These are phyloP conservation scores for Eucriotettix oculatus DNA, from an alignment of 2,888 invertebrate genomes.

Conservation along the genomic window DNA sequence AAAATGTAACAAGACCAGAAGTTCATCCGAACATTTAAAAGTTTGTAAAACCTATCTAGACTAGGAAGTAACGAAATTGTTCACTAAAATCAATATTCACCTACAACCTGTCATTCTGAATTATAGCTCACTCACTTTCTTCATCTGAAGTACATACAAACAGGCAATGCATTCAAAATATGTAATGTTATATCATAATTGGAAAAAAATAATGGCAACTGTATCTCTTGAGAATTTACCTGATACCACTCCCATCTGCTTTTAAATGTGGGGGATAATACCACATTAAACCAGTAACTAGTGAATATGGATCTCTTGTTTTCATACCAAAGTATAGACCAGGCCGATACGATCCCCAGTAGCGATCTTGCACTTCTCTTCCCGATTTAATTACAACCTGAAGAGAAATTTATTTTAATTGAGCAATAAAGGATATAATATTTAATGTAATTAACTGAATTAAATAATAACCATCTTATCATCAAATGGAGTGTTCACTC, in stretches of 20 bases:
- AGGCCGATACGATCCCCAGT: slow-evolving; percentile 82
- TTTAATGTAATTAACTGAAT: not conserved
- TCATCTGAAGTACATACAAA: too few species aligned
- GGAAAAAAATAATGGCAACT: too few species aligned
- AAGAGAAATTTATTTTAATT: slow-evolving; percentile 1
- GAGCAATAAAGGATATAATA: too few species aligned
- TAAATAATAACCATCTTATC: slow-evolving; percentile 46
- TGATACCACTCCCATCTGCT: slow-evolving; percentile 56
- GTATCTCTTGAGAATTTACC: slow-evolving; percentile 27
- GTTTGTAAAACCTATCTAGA: too few species aligned
- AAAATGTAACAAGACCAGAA: too few species aligned
- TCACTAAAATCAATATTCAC: too few species aligned
- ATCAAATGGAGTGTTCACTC: slow-evolving; percentile 73
- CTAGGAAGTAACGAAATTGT: too few species aligned
- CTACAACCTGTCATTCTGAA: too few species aligned
- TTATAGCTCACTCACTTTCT: too few species aligned
- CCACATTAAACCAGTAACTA: slow-evolving; percentile 95
- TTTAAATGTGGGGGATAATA: slow-evolving; percentile 52
- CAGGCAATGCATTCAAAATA: too few species aligned
- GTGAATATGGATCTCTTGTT: slow-evolving; percentile 72
- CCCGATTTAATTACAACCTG: slow-evolving; percentile 56
- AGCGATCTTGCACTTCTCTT: slow-evolving; percentile 54
- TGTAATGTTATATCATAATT: too few species aligned
- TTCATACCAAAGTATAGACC: slow-evolving; percentile 53
- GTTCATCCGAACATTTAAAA: too few species aligned